Evolutionary conservation across 2,113 vertebrate genomes (phyloP).

Genomic region (Brachyhypopomus occidentalis): DNA sequence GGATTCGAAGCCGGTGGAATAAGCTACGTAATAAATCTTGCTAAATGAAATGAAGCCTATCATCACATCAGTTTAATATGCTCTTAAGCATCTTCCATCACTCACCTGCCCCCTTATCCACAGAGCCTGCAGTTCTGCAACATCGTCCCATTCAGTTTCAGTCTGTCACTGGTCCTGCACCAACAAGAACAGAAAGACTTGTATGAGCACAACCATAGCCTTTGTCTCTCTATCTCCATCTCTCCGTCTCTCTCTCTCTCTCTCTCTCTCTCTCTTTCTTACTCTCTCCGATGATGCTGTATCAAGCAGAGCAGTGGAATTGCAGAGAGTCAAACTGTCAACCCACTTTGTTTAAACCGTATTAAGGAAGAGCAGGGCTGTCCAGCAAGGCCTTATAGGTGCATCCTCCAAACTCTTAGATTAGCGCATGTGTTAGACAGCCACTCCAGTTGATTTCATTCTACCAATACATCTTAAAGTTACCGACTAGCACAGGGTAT

Average conservation of each 20-base stretch:
- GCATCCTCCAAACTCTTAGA: too few species aligned
- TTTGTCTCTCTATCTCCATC: background rate
- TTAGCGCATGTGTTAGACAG: background rate
- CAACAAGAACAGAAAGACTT: slow-evolving; percentile 35
- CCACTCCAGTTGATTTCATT: too few species aligned
- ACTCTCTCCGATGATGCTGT: background rate
- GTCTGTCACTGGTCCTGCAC: slow-evolving; percentile 56
- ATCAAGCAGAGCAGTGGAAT: background rate
- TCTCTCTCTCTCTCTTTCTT: background rate
- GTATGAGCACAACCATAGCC: background rate
- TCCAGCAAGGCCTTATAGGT: background rate
- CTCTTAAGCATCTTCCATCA: slow-evolving; percentile 9
- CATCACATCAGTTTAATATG: background rate
- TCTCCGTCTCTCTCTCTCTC: slow-evolving; percentile 30
- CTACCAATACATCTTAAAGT: background rate
- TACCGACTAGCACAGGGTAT: background rate
- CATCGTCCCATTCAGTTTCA: slow-evolving; percentile 64
- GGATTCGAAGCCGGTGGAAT: slow-evolving; percentile 5
- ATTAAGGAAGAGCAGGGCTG: background rate
- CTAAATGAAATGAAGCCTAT: background rate
- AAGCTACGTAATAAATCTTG: background rate
- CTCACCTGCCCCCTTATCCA: slow-evolving; percentile 74
- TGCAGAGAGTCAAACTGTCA: background rate
- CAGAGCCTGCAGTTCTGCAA: slow-evolving; percentile 59
- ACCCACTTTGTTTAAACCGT: background rate